phyloP scores from a whole-genome alignment of 2,888 invertebrate species.

The Enchytraeus crypticus region DNA sequence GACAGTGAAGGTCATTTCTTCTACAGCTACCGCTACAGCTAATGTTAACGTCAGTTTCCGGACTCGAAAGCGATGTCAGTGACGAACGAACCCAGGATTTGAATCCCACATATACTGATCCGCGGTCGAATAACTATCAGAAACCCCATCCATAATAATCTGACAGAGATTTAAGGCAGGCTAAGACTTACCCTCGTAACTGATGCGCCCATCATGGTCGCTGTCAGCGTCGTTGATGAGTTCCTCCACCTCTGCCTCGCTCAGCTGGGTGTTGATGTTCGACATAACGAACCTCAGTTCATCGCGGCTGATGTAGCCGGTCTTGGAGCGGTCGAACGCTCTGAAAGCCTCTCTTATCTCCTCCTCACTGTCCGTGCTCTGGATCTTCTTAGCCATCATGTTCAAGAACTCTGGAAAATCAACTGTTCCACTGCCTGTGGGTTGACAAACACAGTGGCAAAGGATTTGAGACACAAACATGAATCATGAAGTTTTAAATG shows the following conservation, averaged over 20 bases:
- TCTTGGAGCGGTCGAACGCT: constrained; percentile 20
- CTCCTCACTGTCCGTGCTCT: constrained; percentile 22
- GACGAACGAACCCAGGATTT: too few relatives aligned
- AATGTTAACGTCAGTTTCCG: too few relatives aligned
- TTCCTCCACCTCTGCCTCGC: constrained; percentile 23
- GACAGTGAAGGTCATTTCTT: not conserved
- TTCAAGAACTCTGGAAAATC: constrained; percentile 27
- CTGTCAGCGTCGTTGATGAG: constrained; percentile 22
- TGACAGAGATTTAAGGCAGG: too few relatives aligned
- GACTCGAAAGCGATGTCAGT: too few relatives aligned
- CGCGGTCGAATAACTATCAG: too few relatives aligned
- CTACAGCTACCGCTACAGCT: not conserved
- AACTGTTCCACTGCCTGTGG: constrained; percentile 22
- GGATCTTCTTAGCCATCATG: constrained; percentile 28
- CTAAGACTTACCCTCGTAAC: constrained; percentile 27
- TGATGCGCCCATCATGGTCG: constrained; percentile 23
- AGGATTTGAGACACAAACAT: not conserved
- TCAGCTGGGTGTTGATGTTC: constrained; percentile 20
- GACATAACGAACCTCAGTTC: constrained; percentile 24
- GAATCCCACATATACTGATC: too few relatives aligned
- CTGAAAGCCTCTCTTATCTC: constrained; percentile 25
- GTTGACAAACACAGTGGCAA: not conserved
- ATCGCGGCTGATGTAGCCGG: constrained; percentile 13
- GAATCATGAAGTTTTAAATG: too few relatives aligned
- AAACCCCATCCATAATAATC: not conserved